Evolutionary conservation across 2,888 invertebrate species (phyloP), one percentile per base, ranked within the genome.

Genomic region (Drepanosiphum platanoidis): DNA sequence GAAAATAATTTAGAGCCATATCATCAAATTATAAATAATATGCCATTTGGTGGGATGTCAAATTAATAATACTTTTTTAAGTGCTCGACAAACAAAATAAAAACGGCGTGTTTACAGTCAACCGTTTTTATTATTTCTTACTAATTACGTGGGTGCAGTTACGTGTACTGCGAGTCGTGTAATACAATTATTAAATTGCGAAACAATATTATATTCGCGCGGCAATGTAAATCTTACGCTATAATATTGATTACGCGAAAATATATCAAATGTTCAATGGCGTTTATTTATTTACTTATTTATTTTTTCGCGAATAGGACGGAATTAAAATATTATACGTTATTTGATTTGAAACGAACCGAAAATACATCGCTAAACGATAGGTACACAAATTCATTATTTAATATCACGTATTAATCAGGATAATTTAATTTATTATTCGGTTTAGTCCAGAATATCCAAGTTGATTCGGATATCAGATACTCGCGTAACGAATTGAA

Each of bases 21-120:
- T 30, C 30, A 3, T 18, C 39, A 18, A 42, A 39, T 72, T 42
- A 39, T 46, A 72, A 72, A 32, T n/a, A n/a, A n/a, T 32, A 46
- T 72, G 30, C 9, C 18, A 42, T 46, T 46, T 42, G 42, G 30
- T 30, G 46, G 30, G 42, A 72, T 72, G 46, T 72, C 22, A 72
- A 42, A 46, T 72, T 72, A 46, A 72, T 72, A 30, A n/a, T 39
- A 39, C n/a, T 22, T 70, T 39, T n/a, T 39, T 36, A 27, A 34
- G 27, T 39, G 4, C 13, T n/a, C 1, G n/a, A 34, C 34, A 70
- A n/a, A 70, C n/a, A 70, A 70, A n/a, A 36, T 70, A 39, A 70
- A 70, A 70, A 70, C 13, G n/a, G 1, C 13, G n/a, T 70, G 36
- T n/a, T 39, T 36, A 39, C 5, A 13, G n/a, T 39, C 36, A 11